phyloP scores from a whole-genome alignment of 2,113 vertebrate species.

The Nyctibius bracteatus region DNA sequence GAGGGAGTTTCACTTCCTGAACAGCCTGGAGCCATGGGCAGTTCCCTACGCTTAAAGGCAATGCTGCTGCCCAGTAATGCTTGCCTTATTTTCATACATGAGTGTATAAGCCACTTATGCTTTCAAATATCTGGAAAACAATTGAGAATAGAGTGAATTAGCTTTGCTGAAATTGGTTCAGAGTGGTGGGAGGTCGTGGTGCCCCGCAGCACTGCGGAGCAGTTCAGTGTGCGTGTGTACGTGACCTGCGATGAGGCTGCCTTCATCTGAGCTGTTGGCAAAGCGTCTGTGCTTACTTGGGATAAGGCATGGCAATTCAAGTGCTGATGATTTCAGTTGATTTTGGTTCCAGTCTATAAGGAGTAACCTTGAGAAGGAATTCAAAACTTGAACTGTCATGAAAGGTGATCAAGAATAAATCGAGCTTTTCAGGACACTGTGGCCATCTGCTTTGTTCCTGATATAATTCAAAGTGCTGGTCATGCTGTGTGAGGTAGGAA shows the following conservation, averaged over 20 bases:
- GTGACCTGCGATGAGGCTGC: rapidly evolving
- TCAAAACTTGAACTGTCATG: rapidly evolving
- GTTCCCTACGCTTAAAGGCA: not conserved
- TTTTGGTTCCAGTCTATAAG: not conserved
- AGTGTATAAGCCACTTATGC: rapidly evolving
- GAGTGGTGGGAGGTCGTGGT: not conserved
- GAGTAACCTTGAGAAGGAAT: not conserved
- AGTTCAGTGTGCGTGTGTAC: rapidly evolving
- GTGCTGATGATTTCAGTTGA: not conserved
- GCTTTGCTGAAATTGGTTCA: not conserved
- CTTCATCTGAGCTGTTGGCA: not conserved
- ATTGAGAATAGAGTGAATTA: not conserved
- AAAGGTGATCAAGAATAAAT: not conserved
- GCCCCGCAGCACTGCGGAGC: not conserved
- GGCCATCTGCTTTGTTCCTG: not conserved
- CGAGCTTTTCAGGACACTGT: not conserved
- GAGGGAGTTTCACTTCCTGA: not conserved
- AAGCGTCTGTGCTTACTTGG: not conserved
- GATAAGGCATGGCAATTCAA: rapidly evolving
- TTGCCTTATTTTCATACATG: not conserved
- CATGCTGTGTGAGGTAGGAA: not conserved
- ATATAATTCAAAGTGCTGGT: not conserved
- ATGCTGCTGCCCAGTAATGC: not conserved
- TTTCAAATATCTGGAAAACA: not conserved
- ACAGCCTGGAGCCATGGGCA: not conserved